A percentile compares a stretch with the other conserved stretches of the same genome.
Evolutionary conservation across 1,140 invertebrate species (phyloP).

Genomic region (Drosophila sp.): DNA sequence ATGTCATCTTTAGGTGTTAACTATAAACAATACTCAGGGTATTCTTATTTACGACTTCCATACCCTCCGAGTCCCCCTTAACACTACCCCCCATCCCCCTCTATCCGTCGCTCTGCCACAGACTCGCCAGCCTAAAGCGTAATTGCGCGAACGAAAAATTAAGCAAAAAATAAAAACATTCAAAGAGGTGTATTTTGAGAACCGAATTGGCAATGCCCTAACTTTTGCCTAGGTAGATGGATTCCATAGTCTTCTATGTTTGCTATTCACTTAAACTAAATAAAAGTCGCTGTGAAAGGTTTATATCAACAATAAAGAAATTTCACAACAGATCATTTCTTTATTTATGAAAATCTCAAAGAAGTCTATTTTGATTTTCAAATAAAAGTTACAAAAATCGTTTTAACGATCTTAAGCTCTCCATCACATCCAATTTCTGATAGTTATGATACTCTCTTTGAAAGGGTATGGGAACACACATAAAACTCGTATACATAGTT

Average conservation of each 20-base stretch:
- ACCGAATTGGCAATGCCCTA: neutral
- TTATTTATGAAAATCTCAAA: no score
- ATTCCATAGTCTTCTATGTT: no score
- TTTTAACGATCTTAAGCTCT: neutral
- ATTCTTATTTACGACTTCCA: conserved; percentile 71
- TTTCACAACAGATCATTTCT: no score
- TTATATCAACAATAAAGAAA: no score
- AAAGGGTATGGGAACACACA: neutral
- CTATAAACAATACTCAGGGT: conserved; percentile 68
- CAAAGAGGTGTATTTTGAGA: neutral
- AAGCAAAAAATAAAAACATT: conserved; percentile 13
- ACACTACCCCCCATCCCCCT: neutral
- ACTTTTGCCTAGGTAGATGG: neutral
- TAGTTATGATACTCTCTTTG: neutral
- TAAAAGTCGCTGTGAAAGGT: no score
- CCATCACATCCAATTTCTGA: neutral
- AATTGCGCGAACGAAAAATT: conserved; percentile 63
- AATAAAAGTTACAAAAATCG: no score
- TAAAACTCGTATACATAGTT: conserved; percentile 28
- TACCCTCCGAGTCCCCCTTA: conserved; percentile 20
- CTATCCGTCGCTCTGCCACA: neutral
- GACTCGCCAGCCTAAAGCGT: conserved; percentile 38
- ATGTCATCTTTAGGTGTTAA: conserved; percentile 68
- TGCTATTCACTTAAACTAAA: no score
- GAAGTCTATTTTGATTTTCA: no score